These are phyloP conservation scores for Aphelinus atriplicis DNA, from an alignment of 1,140 invertebrate species.

Conservation along the genomic window DNA sequence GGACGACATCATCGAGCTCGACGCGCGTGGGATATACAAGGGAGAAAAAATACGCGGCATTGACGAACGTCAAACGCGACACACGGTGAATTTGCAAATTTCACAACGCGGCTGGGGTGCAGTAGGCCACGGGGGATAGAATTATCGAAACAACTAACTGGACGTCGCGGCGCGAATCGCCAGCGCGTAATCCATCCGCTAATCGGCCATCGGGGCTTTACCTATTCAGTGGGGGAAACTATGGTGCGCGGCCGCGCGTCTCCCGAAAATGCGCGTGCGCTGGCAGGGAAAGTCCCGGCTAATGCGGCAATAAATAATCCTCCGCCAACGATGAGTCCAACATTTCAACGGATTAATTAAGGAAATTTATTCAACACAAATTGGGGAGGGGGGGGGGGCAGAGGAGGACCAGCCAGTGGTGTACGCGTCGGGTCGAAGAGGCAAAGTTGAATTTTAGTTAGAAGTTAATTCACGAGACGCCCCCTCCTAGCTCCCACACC, in stretches of 20 bases:
- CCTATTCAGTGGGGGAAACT: background rate
- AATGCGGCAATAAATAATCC: too few relatives aligned
- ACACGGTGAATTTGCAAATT: too few relatives aligned
- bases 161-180: background rate
- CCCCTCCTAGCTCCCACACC: background rate
- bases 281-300: too few relatives aligned
- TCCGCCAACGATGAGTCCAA: too few relatives aligned
- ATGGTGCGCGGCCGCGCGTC: background rate
- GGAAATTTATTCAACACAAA: slow-evolving; percentile 20
- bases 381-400: background rate
- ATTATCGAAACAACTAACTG: slow-evolving; percentile 26
- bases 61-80: too few relatives aligned
- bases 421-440: background rate
- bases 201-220: slow-evolving; percentile 10
- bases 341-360: background rate
- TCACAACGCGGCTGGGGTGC: background rate
- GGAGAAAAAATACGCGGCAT: too few relatives aligned
- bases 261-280: too few relatives aligned
- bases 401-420: too few relatives aligned
- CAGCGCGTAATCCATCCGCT: background rate
- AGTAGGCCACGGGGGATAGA: background rate
- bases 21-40: too few relatives aligned
- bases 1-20: too few relatives aligned
- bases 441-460: slow-evolving; percentile 8
- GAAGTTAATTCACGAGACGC: slow-evolving; percentile 2